Percentiles rank a stretch among this genome's conserved stretches.
phyloP scores from a whole-genome alignment of 1,140 invertebrate species.

The Protaetia brevitarsis region DNA sequence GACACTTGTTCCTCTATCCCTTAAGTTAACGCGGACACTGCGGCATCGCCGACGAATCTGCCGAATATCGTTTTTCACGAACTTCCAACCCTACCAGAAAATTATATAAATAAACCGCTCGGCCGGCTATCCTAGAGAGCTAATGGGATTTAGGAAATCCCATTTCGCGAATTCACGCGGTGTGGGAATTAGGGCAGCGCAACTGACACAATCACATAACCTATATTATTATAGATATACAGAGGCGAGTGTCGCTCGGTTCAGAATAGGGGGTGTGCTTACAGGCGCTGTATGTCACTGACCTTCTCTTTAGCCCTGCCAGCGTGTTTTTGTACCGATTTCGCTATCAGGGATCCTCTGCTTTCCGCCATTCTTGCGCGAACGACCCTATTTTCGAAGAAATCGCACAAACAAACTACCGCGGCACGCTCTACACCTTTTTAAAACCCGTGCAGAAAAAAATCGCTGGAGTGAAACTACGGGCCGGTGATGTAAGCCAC shows the following conservation, averaged over 20 bases:
- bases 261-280: conserved; percentile 14
- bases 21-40: no score
- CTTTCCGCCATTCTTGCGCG: conserved; percentile 75
- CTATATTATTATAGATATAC: no score
- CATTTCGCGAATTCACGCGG: not conserved
- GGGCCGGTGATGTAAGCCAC: not conserved
- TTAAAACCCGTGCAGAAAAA: no score
- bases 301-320: conserved; percentile 93
- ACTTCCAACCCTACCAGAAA: not conserved
- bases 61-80: no score
- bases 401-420: conserved; percentile 12
- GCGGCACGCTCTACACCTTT: no score
- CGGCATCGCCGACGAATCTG: no score
- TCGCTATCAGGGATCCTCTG: conserved; percentile 85
- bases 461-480: not conserved
- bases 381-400: conserved; percentile 21
- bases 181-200: not conserved
- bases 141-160: not conserved
- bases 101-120: not conserved
- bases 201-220: not conserved
- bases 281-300: conserved; percentile 47
- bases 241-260: no score
- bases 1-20: conserved; percentile 4
- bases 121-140: no score
- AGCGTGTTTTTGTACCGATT: conserved; percentile 90